A percentile compares a stretch with the other conserved stretches of the same genome.
Evolutionary conservation across 2,797 vertebrate genomes (phyloP).

Genomic region (Odontamblyopus rebecca): DNA sequence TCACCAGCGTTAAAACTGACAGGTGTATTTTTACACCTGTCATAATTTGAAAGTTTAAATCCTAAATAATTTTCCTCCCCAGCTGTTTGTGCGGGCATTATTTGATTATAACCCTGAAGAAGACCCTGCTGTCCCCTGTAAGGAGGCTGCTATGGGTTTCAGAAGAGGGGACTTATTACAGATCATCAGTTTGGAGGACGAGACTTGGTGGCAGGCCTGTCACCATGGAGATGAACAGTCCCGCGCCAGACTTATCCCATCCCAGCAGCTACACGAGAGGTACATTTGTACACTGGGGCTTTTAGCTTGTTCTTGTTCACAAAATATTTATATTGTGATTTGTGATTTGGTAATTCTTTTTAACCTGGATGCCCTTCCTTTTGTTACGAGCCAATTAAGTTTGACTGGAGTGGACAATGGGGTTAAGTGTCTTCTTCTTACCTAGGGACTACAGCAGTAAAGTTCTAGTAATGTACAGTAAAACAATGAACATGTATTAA

Average conservation of each 20-base stretch:
- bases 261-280: slow-evolving; percentile 93
- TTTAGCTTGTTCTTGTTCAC: not conserved
- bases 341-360: no score
- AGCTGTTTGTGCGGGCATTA: slow-evolving; percentile 89
- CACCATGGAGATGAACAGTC: slow-evolving; percentile 75
- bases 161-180: slow-evolving; percentile 88
- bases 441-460: not conserved
- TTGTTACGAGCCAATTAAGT: not conserved
- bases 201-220: slow-evolving; percentile 94
- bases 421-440: not conserved
- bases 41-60: slow-evolving; percentile 6
- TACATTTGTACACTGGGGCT: slow-evolving; percentile 32
- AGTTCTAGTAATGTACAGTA: not conserved
- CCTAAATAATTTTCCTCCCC: slow-evolving; percentile 37
- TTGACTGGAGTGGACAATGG: not conserved
- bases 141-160: slow-evolving; percentile 88
- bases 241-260: slow-evolving; percentile 89
- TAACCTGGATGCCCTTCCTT: not conserved
- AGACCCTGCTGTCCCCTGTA: slow-evolving; percentile 90
- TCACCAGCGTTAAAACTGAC: slow-evolving; percentile 3
- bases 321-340: not conserved
- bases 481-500: not conserved
- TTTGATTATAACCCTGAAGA: slow-evolving; percentile 89
- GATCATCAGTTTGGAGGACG: slow-evolving; percentile 89
- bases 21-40: slow-evolving; percentile 15